Percentiles rank a stretch among this genome's conserved stretches.
phyloP scores from a whole-genome alignment of 2,113 vertebrate genomes.

The Corythornis vintsioides region DNA sequence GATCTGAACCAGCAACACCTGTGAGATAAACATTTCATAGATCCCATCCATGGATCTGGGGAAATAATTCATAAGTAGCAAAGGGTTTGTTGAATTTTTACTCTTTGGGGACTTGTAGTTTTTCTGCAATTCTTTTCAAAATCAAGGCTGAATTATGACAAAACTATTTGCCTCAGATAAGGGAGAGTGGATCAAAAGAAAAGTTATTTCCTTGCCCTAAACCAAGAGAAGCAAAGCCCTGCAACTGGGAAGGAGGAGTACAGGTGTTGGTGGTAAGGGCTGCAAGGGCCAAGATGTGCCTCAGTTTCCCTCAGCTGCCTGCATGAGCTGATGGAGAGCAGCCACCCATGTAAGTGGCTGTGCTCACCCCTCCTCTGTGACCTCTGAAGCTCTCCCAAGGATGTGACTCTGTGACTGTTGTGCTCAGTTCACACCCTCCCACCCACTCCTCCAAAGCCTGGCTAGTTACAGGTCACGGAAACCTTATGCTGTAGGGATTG shows the following conservation, averaged over 20 bases:
- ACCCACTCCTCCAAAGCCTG: not conserved
- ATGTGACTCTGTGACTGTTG: not conserved
- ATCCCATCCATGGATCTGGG: not conserved
- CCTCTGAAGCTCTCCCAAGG: not conserved
- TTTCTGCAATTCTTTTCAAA: slow-evolving; percentile 15
- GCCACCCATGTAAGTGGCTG: not conserved
- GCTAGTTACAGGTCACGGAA: not conserved
- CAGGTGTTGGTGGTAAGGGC: not conserved
- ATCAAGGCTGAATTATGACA: not conserved
- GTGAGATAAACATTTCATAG: not conserved
- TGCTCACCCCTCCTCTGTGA: not conserved
- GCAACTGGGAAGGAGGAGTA: not conserved
- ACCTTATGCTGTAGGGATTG: not conserved
- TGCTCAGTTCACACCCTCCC: not conserved
- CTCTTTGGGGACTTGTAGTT: not conserved
- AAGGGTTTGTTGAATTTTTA: slow-evolving; percentile 2
- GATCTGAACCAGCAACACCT: not conserved
- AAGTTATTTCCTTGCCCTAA: not conserved
- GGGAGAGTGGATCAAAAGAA: not conserved
- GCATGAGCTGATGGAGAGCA: not conserved
- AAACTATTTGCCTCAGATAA: not conserved
- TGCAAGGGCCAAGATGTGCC: not conserved
- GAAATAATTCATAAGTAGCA: slow-evolving; percentile 9
- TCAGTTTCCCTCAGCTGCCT: not conserved
- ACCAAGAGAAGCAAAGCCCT: not conserved